These are phyloP conservation scores for Hucho hucho DNA, from an alignment of 2,113 vertebrate species.

Conservation along the genomic window DNA sequence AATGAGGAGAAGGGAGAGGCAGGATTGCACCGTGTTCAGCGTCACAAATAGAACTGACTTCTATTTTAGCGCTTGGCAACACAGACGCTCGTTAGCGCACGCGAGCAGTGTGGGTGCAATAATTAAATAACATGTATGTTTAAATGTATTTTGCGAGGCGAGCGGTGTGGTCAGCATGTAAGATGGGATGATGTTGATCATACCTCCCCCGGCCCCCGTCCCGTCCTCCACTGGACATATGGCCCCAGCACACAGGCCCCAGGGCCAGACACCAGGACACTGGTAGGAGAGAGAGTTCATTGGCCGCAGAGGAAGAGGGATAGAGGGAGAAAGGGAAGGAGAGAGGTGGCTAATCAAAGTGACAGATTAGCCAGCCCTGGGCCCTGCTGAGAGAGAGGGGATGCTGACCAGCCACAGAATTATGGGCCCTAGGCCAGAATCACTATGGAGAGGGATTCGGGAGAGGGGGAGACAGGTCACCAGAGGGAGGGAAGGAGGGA, in stretches of 20 bases:
- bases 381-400: constrained; percentile 49
- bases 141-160: no score
- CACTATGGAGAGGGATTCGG: neutral
- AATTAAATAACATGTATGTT: no score
- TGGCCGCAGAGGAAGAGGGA: constrained; percentile 37
- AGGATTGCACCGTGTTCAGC: no score
- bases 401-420: neutral
- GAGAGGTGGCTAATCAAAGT: constrained; percentile 55
- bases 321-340: neutral
- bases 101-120: no score
- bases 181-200: constrained; percentile 1
- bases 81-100: no score
- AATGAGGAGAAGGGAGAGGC: no score
- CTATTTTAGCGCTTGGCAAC: no score
- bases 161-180: neutral
- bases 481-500: neutral
- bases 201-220: constrained; percentile 16
- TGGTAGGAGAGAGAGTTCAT: constrained; percentile 49
- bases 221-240: neutral
- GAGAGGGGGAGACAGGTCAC: neutral
- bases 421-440: no score
- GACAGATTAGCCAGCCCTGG: constrained; percentile 54
- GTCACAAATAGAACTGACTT: no score
- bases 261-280: constrained; percentile 51
- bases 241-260: constrained; percentile 34